phyloP scores from a whole-genome alignment of 2,113 vertebrate species.

The Rhynchomys soricoides region DNA sequence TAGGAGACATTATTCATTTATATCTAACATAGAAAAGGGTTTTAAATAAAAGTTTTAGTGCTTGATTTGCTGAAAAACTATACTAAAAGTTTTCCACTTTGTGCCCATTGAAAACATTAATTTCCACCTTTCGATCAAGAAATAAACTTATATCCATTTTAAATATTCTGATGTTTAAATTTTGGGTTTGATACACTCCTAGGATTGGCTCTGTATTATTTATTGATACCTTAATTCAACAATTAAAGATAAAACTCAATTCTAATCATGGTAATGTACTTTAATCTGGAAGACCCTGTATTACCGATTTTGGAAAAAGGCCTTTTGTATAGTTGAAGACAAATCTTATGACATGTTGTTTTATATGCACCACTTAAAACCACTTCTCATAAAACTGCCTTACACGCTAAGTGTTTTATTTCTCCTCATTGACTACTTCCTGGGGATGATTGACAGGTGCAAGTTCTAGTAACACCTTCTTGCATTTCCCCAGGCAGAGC shows the following conservation, averaged over 20 bases:
- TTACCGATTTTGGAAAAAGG: neutral
- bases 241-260: neutral
- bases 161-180: neutral
- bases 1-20: neutral
- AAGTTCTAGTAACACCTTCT: slow-evolving; percentile 17
- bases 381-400: slow-evolving; percentile 11
- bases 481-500: slow-evolving; percentile 65
- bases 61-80: neutral
- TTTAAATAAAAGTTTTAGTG: neutral
- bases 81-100: neutral
- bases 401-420: slow-evolving; percentile 29
- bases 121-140: neutral
- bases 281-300: neutral
- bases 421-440: slow-evolving; percentile 42
- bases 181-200: neutral
- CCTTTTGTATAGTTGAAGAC: neutral
- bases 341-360: neutral
- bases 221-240: neutral
- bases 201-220: neutral
- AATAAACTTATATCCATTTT: neutral
- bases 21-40: neutral
- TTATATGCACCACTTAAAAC: neutral
- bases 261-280: neutral
- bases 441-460: slow-evolving; percentile 58
- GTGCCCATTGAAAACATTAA: neutral